Conservation (phyloP, 2,888 invertebrate species). For the Agrochola litura region DNA sequence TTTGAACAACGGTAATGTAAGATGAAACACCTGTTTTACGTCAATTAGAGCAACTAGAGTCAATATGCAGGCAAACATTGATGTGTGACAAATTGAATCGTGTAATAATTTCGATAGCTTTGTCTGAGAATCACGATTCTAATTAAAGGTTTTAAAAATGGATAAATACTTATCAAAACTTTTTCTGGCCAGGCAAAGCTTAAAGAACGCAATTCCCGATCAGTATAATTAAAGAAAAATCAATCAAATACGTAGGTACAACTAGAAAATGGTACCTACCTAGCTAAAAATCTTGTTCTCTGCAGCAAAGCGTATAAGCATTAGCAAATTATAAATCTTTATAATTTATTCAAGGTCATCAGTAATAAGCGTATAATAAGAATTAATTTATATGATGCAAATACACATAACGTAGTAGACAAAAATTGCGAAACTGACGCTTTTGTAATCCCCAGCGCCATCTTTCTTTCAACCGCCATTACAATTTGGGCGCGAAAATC, state of each 20-base stretch:
- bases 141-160: not conserved
- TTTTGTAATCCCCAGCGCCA: slow-evolving; percentile 49
- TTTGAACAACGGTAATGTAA: slow-evolving; percentile 46
- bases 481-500: slow-evolving; percentile 37
- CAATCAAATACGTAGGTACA: not conserved
- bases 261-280: not conserved
- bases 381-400: slow-evolving; percentile 40
- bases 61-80: slow-evolving; percentile 21
- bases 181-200: not conserved
- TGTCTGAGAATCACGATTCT: not conserved
- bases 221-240: not conserved
- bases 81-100: not conserved
- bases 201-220: not conserved
- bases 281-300: not conserved
- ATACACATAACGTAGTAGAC: slow-evolving; percentile 22
- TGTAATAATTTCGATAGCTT: not conserved
- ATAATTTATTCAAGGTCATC: slow-evolving; percentile 34
- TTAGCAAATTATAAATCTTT: not conserved
- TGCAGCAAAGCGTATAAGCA: not conserved
- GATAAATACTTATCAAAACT: not conserved
- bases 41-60: slow-evolving; percentile 41
- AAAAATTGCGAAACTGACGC: slow-evolving; percentile 32
- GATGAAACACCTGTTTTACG: slow-evolving; percentile 64
- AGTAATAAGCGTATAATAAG: slow-evolving; percentile 27
- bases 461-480: slow-evolving; percentile 44